Conservation (phyloP, 2,113 vertebrate species). For the Panthera uncia region DNA sequence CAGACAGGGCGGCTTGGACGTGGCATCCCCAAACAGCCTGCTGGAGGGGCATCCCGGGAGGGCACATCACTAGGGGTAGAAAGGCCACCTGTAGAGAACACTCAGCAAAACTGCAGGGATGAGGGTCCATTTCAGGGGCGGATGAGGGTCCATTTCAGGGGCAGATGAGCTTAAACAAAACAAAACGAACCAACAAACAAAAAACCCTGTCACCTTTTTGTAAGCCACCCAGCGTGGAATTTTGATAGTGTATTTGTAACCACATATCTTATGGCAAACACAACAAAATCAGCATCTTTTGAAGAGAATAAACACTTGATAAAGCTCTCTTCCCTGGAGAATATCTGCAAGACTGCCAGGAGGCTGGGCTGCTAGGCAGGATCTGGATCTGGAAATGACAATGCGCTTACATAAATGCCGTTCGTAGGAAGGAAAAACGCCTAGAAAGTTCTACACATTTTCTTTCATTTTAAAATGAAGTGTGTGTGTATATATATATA, state of each 20-base stretch:
- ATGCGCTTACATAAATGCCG: not conserved
- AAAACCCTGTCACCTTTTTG: not conserved
- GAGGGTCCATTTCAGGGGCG: not conserved
- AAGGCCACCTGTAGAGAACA: not conserved
- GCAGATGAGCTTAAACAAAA: not conserved
- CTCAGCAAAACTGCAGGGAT: not conserved
- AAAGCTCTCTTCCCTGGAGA: not conserved
- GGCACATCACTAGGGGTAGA: not conserved
- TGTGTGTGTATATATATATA: too few relatives aligned
- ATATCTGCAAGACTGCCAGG: not conserved
- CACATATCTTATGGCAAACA: slow-evolving; percentile 15
- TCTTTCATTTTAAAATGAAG: not conserved
- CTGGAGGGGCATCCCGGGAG: not conserved
- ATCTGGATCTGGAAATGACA: slow-evolving; percentile 47
- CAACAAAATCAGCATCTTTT: not conserved
- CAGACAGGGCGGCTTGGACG: not conserved
- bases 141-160: not conserved
- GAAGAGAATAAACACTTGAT: slow-evolving; percentile 33
- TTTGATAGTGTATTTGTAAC: not conserved
- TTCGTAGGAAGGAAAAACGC: not conserved
- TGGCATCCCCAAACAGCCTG: not conserved
- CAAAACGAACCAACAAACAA: not conserved
- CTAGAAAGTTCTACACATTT: not conserved
- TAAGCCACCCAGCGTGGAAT: not conserved
- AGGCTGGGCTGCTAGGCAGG: not conserved